phyloP scores from a whole-genome alignment of 2,888 invertebrate species.

The Nezara viridula region DNA sequence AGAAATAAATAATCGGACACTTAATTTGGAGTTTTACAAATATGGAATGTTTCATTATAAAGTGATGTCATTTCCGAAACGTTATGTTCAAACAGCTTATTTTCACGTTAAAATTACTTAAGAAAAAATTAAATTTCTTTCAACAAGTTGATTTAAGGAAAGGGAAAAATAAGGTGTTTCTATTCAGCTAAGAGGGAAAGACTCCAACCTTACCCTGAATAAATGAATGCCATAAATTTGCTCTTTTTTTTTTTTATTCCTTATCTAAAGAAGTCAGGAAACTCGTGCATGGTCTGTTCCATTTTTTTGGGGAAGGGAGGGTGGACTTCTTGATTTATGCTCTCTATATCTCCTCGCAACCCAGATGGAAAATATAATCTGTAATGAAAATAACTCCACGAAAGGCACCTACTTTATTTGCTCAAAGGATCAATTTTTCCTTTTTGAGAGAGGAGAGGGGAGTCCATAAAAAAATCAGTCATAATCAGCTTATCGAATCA shows the following conservation, averaged over 20 bases:
- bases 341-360: neutral
- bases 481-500: neutral
- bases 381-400: neutral
- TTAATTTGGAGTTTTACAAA: too few relatives aligned
- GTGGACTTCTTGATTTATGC: neutral
- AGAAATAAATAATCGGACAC: too few relatives aligned
- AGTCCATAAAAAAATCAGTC: too few relatives aligned
- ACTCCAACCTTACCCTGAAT: neutral
- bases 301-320: neutral
- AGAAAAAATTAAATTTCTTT: slow-evolving; percentile 7
- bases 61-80: too few relatives aligned
- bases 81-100: too few relatives aligned
- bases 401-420: neutral
- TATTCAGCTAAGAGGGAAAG: neutral
- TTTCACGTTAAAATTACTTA: too few relatives aligned
- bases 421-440: neutral
- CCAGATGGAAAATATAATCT: slow-evolving; percentile 14
- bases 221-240: slow-evolving; percentile 23
- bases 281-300: neutral
- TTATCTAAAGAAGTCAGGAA: slow-evolving; percentile 28
- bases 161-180: slow-evolving; percentile 12
- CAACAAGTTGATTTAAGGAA: slow-evolving; percentile 4
- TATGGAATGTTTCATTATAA: too few relatives aligned
- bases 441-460: too few relatives aligned
- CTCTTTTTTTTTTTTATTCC: neutral